These are phyloP conservation scores for Xenus cinereus DNA, from an alignment of 2,113 vertebrate genomes.

Conservation along the genomic window DNA sequence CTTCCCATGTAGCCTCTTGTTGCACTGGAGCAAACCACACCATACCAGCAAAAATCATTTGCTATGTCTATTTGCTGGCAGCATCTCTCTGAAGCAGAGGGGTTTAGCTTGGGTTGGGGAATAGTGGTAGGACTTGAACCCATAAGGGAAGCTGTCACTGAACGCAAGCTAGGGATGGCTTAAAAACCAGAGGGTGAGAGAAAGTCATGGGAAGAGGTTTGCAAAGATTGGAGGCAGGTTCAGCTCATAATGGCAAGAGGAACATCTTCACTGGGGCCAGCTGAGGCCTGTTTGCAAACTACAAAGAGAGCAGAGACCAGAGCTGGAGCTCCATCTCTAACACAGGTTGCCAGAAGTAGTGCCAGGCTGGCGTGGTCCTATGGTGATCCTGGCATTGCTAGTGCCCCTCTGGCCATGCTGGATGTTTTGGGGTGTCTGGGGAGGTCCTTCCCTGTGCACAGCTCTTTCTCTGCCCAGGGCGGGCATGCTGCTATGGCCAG, in stretches of 20 bases:
- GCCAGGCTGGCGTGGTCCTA: rapidly evolving
- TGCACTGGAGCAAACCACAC: neutral
- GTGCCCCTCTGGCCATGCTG: neutral
- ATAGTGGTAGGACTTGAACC: neutral
- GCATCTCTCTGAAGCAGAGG: neutral
- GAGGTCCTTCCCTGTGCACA: neutral
- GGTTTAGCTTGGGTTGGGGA: neutral
- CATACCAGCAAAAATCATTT: neutral
- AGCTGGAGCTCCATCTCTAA: neutral
- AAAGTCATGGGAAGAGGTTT: neutral
- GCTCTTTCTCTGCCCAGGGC: neutral
- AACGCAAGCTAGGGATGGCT: neutral
- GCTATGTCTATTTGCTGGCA: neutral
- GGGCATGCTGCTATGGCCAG: neutral
- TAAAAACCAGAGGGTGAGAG: neutral
- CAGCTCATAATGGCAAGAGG: rapidly evolving
- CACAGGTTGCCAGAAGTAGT: neutral
- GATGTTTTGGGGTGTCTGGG: neutral
- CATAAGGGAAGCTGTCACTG: neutral
- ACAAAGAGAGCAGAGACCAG: neutral
- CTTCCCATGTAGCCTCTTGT: neutral
- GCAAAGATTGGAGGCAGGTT: neutral
- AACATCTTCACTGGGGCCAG: neutral
- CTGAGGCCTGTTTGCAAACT: neutral
- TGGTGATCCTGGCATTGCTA: neutral